Conservation (phyloP, 2,113 vertebrate genomes). For the Chionis minor region DNA sequence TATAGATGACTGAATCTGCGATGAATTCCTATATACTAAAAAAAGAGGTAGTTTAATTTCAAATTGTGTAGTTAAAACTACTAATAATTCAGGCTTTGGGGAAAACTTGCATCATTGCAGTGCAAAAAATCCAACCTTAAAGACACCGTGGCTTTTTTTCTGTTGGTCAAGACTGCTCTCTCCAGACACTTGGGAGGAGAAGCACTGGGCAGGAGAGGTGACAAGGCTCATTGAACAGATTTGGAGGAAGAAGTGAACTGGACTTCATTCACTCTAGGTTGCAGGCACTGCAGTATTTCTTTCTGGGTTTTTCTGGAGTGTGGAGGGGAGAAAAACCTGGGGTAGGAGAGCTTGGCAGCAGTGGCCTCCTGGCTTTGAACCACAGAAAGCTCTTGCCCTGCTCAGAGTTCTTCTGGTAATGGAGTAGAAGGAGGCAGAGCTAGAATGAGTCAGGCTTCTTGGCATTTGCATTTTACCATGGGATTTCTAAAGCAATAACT, state of each 20-base stretch:
- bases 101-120: background rate
- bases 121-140: background rate
- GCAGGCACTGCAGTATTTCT: background rate
- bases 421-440: background rate
- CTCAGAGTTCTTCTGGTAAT: background rate
- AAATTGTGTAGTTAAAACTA: background rate
- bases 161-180: background rate
- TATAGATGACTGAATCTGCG: background rate
- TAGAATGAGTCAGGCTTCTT: background rate
- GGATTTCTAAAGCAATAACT: background rate
- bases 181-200: background rate
- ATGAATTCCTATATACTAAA: background rate
- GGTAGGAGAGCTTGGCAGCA: background rate
- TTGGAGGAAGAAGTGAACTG: background rate
- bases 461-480: background rate
- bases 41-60: background rate
- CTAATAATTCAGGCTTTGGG: background rate
- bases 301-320: background rate
- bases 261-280: background rate
- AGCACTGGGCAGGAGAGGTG: background rate
- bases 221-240: background rate
- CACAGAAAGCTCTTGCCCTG: background rate
- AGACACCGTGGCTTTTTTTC: background rate
- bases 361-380: background rate
- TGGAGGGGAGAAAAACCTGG: background rate